These are phyloP conservation scores for Chaetorhynchus papuensis DNA, from an alignment of 2,113 vertebrate genomes.

Conservation along the genomic window DNA sequence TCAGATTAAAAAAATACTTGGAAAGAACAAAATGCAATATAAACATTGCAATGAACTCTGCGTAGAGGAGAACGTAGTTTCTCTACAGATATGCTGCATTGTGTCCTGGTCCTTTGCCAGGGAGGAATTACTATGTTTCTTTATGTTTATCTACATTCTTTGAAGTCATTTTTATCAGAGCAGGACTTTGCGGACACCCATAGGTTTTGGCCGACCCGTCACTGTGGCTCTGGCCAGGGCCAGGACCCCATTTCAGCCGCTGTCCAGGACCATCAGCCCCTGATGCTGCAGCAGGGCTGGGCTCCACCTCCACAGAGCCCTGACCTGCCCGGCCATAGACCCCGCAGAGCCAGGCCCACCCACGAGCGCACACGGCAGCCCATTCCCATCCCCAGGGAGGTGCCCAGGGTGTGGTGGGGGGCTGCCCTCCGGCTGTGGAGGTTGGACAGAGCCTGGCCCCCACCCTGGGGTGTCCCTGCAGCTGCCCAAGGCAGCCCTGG, in stretches of 20 bases:
- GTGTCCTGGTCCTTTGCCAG: not conserved
- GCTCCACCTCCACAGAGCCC: not conserved
- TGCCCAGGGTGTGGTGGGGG: rapidly evolving
- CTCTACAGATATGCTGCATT: not conserved
- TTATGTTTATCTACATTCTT: not conserved
- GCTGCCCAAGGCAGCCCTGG: not conserved
- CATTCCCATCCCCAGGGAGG: too few species aligned
- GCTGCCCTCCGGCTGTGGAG: rapidly evolving
- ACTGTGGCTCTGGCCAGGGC: not conserved
- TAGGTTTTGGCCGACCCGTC: rapidly evolving
- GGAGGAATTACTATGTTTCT: not conserved
- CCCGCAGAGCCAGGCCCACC: rapidly evolving
- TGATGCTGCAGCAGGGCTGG: not conserved
- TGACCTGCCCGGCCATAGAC: rapidly evolving
- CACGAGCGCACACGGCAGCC: too few species aligned
- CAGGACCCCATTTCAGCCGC: not conserved
- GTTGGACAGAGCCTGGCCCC: not conserved
- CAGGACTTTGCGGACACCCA: not conserved
- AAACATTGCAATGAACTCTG: not conserved
- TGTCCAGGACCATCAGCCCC: not conserved
- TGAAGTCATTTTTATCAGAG: not conserved
- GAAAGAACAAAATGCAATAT: not conserved
- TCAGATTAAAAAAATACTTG: not conserved
- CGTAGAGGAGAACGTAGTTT: not conserved
- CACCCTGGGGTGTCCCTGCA: not conserved